These are phyloP conservation scores for Polymixis flavicincta DNA, from an alignment of 2,888 invertebrate genomes.

Conservation along the genomic window DNA sequence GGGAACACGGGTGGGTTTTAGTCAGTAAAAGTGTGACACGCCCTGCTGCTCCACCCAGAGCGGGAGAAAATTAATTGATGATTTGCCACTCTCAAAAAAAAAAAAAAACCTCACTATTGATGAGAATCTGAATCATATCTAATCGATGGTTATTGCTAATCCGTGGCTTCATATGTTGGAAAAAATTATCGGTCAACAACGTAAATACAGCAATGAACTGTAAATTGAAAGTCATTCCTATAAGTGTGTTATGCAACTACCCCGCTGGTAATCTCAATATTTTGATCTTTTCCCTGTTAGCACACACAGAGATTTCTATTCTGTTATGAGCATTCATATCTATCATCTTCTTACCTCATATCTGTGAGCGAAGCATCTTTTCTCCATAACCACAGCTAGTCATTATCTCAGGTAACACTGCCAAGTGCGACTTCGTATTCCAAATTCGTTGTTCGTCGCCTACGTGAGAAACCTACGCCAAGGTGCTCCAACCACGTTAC, in stretches of 20 bases:
- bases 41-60: too few species aligned
- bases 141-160: too few species aligned
- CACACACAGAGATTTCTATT: background rate
- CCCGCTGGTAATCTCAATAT: background rate
- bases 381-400: conserved; percentile 35
- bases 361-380: conserved; percentile 19
- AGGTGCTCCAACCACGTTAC: conserved; percentile 55
- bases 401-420: conserved; percentile 52
- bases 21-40: too few species aligned
- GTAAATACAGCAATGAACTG: too few species aligned
- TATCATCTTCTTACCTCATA: conserved; percentile 20
- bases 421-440: conserved; percentile 67
- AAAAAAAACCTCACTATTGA: too few species aligned
- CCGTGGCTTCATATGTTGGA: too few species aligned
- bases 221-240: too few species aligned
- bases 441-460: conserved; percentile 50
- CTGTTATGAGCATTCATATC: conserved; percentile 4
- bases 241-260: background rate
- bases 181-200: too few species aligned
- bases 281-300: conserved; percentile 17
- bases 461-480: conserved; percentile 65
- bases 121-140: too few species aligned
- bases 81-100: too few species aligned
- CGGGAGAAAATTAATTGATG: too few species aligned
- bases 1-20: too few species aligned